Evolutionary conservation across 2,797 vertebrate species (phyloP), one percentile per base, ranked within the genome.

Genomic region (Paedocypris micromegethes): DNA sequence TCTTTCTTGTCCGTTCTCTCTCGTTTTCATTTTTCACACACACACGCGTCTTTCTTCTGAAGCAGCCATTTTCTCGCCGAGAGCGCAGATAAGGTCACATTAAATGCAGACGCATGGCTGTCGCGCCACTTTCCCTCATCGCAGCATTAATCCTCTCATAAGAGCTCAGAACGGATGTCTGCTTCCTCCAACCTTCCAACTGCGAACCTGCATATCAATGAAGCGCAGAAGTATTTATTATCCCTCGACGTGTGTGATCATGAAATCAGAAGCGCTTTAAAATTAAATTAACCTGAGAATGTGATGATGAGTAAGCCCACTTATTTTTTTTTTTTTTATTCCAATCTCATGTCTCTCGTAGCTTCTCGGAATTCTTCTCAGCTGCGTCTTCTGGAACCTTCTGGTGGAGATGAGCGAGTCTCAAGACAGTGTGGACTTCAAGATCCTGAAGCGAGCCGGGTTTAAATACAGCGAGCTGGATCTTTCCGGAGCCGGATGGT

Each of bases 361-460:
- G 93, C 84, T 89, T 52, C 68, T 93, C 0, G 93, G 92, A 47
- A 89, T 95, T 54, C 41, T 90, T 57, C 80, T 95, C 77, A 90
- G 91, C 80, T 92, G 91, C 76, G 61, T 91, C 1, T 94, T 94
- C 77, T 94, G 93, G 93, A 92, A 89, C 74, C 84, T 93, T 59
- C 89, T 95, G 66, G 76, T 93, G 2, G 84, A 89, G 71, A 91
- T 95, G 84, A 90, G 86, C 56, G 66, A 83, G 46, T 86, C 89
- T 0, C 39, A 58, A 3, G 93, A 95, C 81, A 84, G 88, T 9
- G 87, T 92, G 60, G 93, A 95, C 83, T 94, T 90, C 83, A 89
- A 71, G 76, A 1, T 49, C 46, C 80, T 89, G 70, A 87, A 88
- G 67, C 68, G 70, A 65, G 42, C 72, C 0, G 87, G 86, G n/a